These are phyloP conservation scores for Candidula unifasciata DNA, from an alignment of 2,888 invertebrate species.

Conservation along the genomic window DNA sequence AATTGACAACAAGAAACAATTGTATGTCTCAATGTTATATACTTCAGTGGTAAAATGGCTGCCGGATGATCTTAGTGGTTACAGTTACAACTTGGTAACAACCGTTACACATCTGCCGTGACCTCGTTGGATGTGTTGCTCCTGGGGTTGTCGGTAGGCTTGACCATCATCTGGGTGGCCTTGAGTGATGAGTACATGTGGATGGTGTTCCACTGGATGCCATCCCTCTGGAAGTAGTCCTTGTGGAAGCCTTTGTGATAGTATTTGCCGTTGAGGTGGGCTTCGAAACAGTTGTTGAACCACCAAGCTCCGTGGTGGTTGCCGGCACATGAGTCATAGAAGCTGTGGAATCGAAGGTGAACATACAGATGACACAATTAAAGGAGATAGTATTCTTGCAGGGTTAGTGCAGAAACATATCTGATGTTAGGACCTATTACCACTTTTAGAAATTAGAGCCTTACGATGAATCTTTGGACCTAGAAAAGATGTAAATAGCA, in stretches of 20 bases:
- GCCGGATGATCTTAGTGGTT: background rate
- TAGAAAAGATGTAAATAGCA: too few relatives aligned
- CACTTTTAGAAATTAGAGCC: too few relatives aligned
- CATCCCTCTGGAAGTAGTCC: constrained; percentile 74
- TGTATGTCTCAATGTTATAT: background rate
- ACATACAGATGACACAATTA: background rate
- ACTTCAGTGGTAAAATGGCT: background rate
- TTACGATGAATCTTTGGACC: too few relatives aligned
- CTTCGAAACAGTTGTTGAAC: constrained; percentile 76
- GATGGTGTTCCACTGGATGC: constrained; percentile 76
- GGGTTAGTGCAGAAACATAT: background rate
- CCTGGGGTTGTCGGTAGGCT: constrained; percentile 58
- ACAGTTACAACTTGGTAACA: background rate
- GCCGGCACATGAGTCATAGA: constrained; percentile 74
- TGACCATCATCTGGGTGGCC: constrained; percentile 74
- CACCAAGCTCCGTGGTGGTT: constrained; percentile 76
- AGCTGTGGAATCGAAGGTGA: background rate
- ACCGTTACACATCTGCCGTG: constrained; percentile 2
- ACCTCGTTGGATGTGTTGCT: constrained; percentile 22
- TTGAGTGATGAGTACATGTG: constrained; percentile 75
- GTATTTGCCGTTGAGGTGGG: constrained; percentile 76
- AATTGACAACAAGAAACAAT: too few relatives aligned
- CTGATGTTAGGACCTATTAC: too few relatives aligned
- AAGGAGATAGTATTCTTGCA: background rate
- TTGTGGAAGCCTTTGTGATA: constrained; percentile 73